Evolutionary conservation across 1,140 invertebrate genomes (phyloP), one percentile per base, ranked within the genome.

Genomic region (Globodera ellingtonae): DNA sequence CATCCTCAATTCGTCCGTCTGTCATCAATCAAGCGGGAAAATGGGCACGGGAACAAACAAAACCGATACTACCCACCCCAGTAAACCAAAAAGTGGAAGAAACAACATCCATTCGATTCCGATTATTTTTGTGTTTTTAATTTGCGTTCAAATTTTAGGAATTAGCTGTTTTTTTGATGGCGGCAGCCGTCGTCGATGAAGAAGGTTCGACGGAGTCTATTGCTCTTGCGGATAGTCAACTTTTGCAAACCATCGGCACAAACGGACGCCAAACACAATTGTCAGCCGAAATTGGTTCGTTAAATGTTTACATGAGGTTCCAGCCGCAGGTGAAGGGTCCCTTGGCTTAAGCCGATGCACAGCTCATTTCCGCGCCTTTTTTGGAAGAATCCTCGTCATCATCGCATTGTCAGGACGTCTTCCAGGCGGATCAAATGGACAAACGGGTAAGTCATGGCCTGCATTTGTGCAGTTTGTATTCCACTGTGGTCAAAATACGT

Each of bases 391-490:
- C 46, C 15, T 70, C 35, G 9, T 70, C 67, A 15, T 44, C 67
- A 70, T 65, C 59, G 13, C 67, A 70, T 70, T 47, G 24, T 13
- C 67, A 70, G 46, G 46, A 70, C 46, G 18, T 70, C 6, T 70
- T 70, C 6, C 67, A 70, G 35, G 67, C 67, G 10, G 67, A 70
- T 47, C 24, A 70, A 44, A 70, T 70, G 67, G 67, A 70, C 46
- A 70, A 70, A 70, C 10, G 46, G 67, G 67, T 70, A 70, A 62
- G 18, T 15, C 35, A 2, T 35, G 35, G 35, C 35, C 35, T 35
- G 35, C 2, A 35, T 35, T 35, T 35, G 35, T 35, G 35, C 35
- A 35, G 0, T 35, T 35, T 35, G 35, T 35, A 35, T 35, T 35
- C 35, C 35, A 35, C 3, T 7, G 6, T 24, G 44, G 44, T 24